Base-by-base conservation (phyloP, 2,888 invertebrate species). In the Coenonympha arcania region DNA sequence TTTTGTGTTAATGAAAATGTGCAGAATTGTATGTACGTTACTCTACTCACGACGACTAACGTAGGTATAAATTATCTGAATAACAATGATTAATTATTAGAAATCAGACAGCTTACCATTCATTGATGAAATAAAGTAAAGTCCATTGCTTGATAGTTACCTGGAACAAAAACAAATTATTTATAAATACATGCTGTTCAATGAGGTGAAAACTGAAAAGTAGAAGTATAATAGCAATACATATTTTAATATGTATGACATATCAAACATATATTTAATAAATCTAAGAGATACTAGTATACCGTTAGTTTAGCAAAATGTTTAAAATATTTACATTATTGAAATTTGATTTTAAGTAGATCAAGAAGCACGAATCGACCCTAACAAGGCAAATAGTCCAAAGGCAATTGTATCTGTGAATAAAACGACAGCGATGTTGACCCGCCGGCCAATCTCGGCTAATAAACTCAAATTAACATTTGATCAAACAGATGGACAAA, bases 381-480 rank as follows among this genome's bases (percentile, higher is more conserved):
- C 15, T 24, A 33, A 33, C 44, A 58, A 61, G 54, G 63, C 65
- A 66, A 71, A 72, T 69, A 72, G 71, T 61, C 71, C 68, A 68
- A 71, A 70, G 62, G 68, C 70, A 71, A 69, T 72, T 70, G 54
- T 51, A 44, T 48, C 46, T 50, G 51, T 40, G 49, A 50, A 52
- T 42, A 41, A 48, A 51, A 50, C 48, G 55, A 51, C 52, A 53
- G 72, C 63, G 54, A 56, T 57, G 67, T 61, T 75, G 82, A 82
- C 83, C 80, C 73, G 71, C 65, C 63, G 65, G 65, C 73, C 83
- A 84, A 85, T 84, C 83, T 79, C 78, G 57, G 73, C 69, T 77
- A 78, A 83, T 81, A 74, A 80, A 80, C 64, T 69, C 74, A 77
- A 79, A 84, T 81, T 78, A 81, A 68, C 71, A 62, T 63, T 67